Evolutionary conservation across 2,113 vertebrate genomes (phyloP).

Genomic region (Guaruba guarouba): DNA sequence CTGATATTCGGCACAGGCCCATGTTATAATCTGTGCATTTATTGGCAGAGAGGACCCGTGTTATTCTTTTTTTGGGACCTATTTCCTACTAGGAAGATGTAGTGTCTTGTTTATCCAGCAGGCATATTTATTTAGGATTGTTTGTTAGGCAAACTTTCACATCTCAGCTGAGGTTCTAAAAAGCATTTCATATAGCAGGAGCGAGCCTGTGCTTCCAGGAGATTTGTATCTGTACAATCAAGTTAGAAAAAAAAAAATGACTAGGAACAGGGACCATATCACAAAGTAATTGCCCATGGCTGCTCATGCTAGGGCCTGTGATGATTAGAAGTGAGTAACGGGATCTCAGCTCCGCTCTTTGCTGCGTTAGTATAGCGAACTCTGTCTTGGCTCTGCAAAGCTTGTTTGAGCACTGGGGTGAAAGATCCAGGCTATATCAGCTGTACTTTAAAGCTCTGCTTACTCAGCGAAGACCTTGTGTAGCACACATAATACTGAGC

Average conservation of each 20-base stretch:
- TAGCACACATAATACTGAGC: background rate
- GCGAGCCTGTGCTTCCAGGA: background rate
- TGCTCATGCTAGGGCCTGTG: background rate
- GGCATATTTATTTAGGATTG: background rate
- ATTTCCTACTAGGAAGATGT: background rate
- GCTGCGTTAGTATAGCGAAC: accelerated
- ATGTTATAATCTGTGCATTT: background rate
- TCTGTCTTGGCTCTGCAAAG: background rate
- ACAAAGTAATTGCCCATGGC: background rate
- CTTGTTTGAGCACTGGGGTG: background rate
- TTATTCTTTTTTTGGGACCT: background rate
- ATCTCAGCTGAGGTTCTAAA: background rate
- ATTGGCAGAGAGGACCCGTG: background rate
- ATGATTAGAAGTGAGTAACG: background rate
- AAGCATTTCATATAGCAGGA: background rate
- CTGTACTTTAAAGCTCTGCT: background rate
- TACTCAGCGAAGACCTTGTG: accelerated
- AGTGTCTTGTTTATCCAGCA: background rate
- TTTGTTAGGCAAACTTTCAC: background rate
- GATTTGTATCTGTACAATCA: background rate
- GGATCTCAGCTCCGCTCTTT: background rate
- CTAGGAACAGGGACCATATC: background rate
- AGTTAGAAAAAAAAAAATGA: background rate
- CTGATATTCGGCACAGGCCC: background rate
- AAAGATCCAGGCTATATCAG: background rate